Conservation (phyloP, 2,797 vertebrate genomes). For the Protosalanx chinensis region DNA sequence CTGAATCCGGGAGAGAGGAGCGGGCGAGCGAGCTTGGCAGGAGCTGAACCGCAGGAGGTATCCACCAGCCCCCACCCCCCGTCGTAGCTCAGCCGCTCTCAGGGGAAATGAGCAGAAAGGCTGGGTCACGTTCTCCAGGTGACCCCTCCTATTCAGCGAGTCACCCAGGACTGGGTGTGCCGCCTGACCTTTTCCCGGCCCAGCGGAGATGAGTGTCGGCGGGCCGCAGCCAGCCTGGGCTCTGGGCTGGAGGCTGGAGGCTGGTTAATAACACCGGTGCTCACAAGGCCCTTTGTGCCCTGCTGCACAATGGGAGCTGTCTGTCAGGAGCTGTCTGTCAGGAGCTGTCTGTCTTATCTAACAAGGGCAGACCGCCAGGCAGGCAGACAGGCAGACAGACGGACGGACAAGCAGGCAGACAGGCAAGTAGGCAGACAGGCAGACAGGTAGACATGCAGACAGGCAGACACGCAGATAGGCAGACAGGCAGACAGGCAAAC, state of each 20-base stretch:
- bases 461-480: neutral
- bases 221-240: constrained; percentile 10
- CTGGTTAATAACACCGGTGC: constrained; percentile 24
- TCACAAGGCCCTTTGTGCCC: constrained; percentile 20
- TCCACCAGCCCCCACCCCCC: neutral
- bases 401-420: too few relatives aligned
- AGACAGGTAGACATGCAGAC: neutral
- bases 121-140: constrained; percentile 17
- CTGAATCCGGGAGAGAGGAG: neutral
- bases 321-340: constrained; percentile 18
- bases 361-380: constrained; percentile 4
- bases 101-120: neutral
- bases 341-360: constrained; percentile 1
- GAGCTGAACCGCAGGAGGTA: neutral
- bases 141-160: constrained; percentile 28
- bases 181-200: constrained; percentile 49
- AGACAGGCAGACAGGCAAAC: neutral
- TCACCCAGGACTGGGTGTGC: constrained; percentile 9
- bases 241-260: neutral
- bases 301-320: constrained; percentile 22
- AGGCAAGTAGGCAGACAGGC: constrained; percentile 1
- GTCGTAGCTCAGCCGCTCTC: neutral
- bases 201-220: constrained; percentile 32
- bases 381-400: neutral
- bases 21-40: neutral